Conservation (phyloP, 2,888 invertebrate genomes). For the Chaitophorus viminalis region DNA sequence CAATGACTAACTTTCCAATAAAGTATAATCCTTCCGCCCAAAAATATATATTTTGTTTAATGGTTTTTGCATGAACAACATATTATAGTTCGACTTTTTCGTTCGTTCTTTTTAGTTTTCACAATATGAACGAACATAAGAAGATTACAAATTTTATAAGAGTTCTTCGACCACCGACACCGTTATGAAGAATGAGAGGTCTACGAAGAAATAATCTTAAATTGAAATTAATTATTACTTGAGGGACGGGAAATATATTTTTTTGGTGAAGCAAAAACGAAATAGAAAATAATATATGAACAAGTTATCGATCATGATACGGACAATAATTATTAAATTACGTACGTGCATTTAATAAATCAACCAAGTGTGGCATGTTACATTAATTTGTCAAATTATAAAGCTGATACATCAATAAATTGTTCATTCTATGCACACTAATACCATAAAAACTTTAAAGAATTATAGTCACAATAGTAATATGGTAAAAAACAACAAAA, state of each 20-base stretch:
- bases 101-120: not conserved
- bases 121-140: not conserved
- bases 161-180: not conserved
- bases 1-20: not conserved
- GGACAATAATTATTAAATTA: slow-evolving; percentile 12
- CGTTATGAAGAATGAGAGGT: not conserved
- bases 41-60: slow-evolving; percentile 23
- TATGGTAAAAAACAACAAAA: no score
- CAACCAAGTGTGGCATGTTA: slow-evolving; percentile 10
- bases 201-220: not conserved
- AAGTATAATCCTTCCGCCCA: not conserved
- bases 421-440: not conserved
- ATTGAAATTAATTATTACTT: slow-evolving; percentile 3
- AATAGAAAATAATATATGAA: not conserved
- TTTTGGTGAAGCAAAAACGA: not conserved
- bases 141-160: not conserved
- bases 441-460: not conserved
- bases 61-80: not conserved
- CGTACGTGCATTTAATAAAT: slow-evolving; percentile 32
- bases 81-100: not conserved
- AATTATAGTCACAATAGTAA: not conserved
- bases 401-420: slow-evolving; percentile 12
- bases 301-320: not conserved
- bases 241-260: not conserved
- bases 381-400: slow-evolving; percentile 22